Evolutionary conservation across 2,888 invertebrate genomes (phyloP), one percentile per base, ranked within the genome.

Genomic region (Chymomyza procnemis): DNA sequence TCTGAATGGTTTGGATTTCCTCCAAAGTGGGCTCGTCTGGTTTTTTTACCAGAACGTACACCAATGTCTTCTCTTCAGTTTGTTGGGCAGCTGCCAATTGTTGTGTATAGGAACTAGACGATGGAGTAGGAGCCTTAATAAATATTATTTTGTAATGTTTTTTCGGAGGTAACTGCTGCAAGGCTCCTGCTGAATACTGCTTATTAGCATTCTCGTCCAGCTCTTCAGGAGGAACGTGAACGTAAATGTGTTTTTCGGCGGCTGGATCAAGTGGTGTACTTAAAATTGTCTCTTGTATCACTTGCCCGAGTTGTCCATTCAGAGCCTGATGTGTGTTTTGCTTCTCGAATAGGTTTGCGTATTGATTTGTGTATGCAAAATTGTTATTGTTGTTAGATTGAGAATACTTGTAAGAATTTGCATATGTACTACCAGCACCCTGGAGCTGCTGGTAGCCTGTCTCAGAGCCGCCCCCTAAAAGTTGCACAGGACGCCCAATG

Each of bases 241-340:
- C 96, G 91, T 96, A 96, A 3, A 96, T 96, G 89, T 96, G 96
- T 85, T 96, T 96, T 90, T 96, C 96, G 84, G 95, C 93, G 64
- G 95, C 93, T 52, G 79, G 79, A 65, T 84, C 82, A 12, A 84
- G 67, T 83, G 95, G 92, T 52, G 84, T 74, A 48, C 71, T 79
- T 8, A 78, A 77, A 16, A 80, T 78, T 4, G 82, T 82, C 66
- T 80, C 80, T 21, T 76, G 77, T 26, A 80, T 84, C 0, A 84
- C 78, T 63, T 76, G 68, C 1, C 78, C 78, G n/a, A 83, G 72
- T 30, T 78, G 74, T 4, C 78, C 79, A 19, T 73, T 71, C 22
- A 78, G 46, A 14, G 72, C 67, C 47, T 63, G 64, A 55, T 67
- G 34, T 41, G 12, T 12, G 34, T 41, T 41, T 12, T 41, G 12